Base-by-base conservation (phyloP, 53 echinoderm and acorn worm genomes). In the Arbacia lixula region DNA sequence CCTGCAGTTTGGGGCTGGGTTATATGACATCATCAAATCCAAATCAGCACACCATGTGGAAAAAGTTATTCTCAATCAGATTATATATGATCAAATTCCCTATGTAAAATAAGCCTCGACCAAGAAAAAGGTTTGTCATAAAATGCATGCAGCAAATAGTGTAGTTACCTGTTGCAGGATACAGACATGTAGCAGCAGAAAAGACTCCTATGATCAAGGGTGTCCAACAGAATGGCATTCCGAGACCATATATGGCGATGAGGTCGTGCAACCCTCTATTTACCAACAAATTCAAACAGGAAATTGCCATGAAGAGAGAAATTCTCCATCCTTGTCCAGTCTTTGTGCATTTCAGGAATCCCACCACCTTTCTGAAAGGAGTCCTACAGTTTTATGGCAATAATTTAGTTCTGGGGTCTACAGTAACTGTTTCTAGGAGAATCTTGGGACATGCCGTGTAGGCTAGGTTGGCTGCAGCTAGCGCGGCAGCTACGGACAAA, bases 151-250 rank as follows among this genome's bases (percentile, higher is more conserved):
- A 58, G 25, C 4, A 58, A 64, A 64, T n/a, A 64, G 30, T 2
- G 39, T 1, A 11, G 41, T 53, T 77, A 77, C 77, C 60, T 57
- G 16, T 36, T n/a, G 77, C 77, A 26, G 77, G 77, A 38, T 38
- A 77, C 3, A 77, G 40, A 19, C 12, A 24, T 5, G 40, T 58
- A 11, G 57, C 58, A 26, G 77, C 77, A 77, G 21, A 36, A 58
- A 54, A 77, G 57, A 32, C 35, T 19, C 85, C 79, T 11, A 89
- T 85, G 22, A 69, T 26, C 57, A 51, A 62, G 24, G 68, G 78
- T 17, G 85, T 40, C 89, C 89, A 89, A 41, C 89, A 89, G 57
- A 89, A 89, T 8, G 89, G 89, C 9, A 27, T 64, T 68, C 80
- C 71, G 8, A 69, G 85, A 32, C 85, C 89, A 42, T 89, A 89